A percentile compares a stretch with the other conserved stretches of the same genome.
phyloP scores from a whole-genome alignment of 2,113 vertebrate genomes.

The Thomomys bottae region DNA sequence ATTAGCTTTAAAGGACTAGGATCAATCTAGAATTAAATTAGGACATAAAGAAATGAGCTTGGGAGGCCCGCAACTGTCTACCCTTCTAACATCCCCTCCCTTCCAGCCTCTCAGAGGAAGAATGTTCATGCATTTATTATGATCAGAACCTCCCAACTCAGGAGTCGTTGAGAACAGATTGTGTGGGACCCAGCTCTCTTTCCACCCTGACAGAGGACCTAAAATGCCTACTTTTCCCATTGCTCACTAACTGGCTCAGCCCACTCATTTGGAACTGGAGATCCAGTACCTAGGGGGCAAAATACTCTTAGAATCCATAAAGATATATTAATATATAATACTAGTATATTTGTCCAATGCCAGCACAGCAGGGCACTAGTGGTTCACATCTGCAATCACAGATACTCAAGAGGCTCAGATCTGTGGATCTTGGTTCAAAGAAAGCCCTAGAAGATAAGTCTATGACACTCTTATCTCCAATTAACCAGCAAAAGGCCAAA shows the following conservation, averaged over 20 bases:
- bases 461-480: no score
- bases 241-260: not conserved
- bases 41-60: not conserved
- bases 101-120: not conserved
- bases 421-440: no score
- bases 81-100: not conserved
- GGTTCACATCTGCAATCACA: no score
- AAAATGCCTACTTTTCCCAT: not conserved
- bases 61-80: not conserved
- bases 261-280: slow-evolving; percentile 8
- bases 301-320: not conserved
- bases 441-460: no score
- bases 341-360: not conserved
- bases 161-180: not conserved
- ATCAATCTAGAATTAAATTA: no score
- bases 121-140: not conserved
- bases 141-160: not conserved
- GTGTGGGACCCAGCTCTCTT: not conserved
- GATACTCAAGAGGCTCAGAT: no score
- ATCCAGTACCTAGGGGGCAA: not conserved
- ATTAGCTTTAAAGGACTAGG: no score
- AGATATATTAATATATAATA: not conserved
- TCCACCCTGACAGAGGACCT: not conserved
- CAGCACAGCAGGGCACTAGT: no score
- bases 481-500: no score